Base-by-base conservation (phyloP, 2,888 invertebrate genomes). In the Pseudanteris insignis region DNA sequence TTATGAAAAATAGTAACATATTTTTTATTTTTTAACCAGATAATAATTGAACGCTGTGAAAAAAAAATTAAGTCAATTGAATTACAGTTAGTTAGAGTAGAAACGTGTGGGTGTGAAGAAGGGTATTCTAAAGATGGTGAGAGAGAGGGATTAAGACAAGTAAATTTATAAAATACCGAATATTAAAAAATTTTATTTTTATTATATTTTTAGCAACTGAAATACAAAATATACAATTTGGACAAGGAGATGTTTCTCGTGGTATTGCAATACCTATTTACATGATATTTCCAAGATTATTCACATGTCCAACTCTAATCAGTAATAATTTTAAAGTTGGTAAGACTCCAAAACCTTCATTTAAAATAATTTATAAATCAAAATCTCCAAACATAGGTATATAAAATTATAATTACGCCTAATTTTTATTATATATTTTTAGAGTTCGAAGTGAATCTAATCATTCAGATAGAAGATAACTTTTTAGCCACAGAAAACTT, bases 141-240 rank as follows among this genome's bases (percentile, higher is more conserved):
- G 67, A 51, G 15, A 11, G 2, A 12, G n/a, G n/a, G n/a, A n/a
- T n/a, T n/a, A 25, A n/a, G 41, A 33, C 9, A 25, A 30, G 36
- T 10, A 13, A 36, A 44, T 37, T 7, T 25, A 3, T 55, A 57
- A n/a, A n/a, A n/a, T n/a, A n/a, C n/a, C n/a, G n/a, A n/a, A n/a
- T 53, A 48, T 48, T 44, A 9, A 33, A 1, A 15, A 26, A 47
- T 33, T 37, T 14, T 58, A 37, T 34, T 41, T 8, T 30, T 53
- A n/a, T n/a, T n/a, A 57, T 28, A 28, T 57, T 79, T 80, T 50
- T 78, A 93, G 96, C 95, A 10, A 97, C 96, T 5, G 97, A 98
- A 85, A 94, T 98, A 69, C 97, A 97, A 84, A 97, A 96, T 78
- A 95, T 98, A 76, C 97, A 98, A 85, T 90, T 97, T 62, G 95